Conservation (phyloP, 1,140 invertebrate genomes). For the Ctenoplectra terminalis region DNA sequence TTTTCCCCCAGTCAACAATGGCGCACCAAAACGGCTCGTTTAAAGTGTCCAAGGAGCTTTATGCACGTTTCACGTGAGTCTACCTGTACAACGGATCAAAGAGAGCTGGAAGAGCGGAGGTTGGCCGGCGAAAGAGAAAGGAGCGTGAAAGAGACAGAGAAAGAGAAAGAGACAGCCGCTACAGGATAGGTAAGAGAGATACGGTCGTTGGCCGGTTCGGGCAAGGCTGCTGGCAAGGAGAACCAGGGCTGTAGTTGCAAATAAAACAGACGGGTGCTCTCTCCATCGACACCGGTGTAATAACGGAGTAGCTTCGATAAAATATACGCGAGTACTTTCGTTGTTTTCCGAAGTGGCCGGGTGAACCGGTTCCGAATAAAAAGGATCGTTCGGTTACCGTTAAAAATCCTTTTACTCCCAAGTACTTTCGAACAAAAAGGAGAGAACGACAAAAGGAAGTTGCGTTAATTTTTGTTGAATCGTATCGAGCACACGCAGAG, state of each 20-base stretch:
- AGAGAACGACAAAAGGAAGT: not conserved
- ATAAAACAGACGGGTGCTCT: slow-evolving; percentile 62
- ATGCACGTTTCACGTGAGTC: slow-evolving; percentile 54
- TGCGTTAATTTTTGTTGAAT: not conserved
- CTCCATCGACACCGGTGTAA: slow-evolving; percentile 61
- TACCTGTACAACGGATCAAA: slow-evolving; percentile 64
- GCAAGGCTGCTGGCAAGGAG: slow-evolving; percentile 75
- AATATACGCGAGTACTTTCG: slow-evolving; percentile 39
- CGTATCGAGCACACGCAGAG: not conserved
- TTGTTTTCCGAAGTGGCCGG: slow-evolving; percentile 4
- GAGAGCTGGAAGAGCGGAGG: slow-evolving; percentile 56
- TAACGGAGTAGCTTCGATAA: slow-evolving; percentile 57
- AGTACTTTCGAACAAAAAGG: not conserved
- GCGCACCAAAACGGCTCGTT: slow-evolving; percentile 33
- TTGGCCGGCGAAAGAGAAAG: slow-evolving; percentile 68
- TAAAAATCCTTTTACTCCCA: slow-evolving; percentile 15
- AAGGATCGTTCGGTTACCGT: slow-evolving; percentile 7
- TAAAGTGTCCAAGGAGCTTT: slow-evolving; percentile 46
- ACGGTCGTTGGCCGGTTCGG: slow-evolving; percentile 72
- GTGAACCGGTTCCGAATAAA: slow-evolving; percentile 31
- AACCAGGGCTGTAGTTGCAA: slow-evolving; percentile 70
- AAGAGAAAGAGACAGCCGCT: not conserved
- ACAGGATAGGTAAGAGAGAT: slow-evolving; percentile 65
- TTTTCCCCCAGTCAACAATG: slow-evolving; percentile 5
- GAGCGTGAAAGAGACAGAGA: slow-evolving; percentile 46